Conservation (phyloP, 2,113 vertebrate genomes). For the Sebastes schlegelii region DNA sequence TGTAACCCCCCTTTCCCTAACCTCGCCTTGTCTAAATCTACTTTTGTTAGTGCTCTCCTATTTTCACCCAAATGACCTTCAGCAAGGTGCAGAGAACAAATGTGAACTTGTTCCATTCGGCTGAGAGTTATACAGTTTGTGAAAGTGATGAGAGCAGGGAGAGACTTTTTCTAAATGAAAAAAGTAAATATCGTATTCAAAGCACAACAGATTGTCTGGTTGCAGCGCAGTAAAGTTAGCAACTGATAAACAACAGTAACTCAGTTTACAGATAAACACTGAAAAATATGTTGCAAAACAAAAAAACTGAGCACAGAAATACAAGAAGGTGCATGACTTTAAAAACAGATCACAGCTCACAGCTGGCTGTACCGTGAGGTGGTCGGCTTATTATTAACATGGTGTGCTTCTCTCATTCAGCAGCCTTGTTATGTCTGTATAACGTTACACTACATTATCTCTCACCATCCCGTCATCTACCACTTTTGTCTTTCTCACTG, state of each 20-base stretch:
- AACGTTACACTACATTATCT: no score
- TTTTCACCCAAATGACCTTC: slow-evolving; percentile 19
- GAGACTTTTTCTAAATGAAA: not conserved
- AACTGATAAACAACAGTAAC: not conserved
- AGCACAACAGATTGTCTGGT: not conserved
- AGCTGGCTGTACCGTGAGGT: no score
- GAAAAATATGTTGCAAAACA: no score
- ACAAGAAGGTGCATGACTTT: no score
- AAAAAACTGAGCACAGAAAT: not conserved
- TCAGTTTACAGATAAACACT: not conserved
- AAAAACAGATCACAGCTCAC: not conserved
- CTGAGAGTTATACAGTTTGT: not conserved
- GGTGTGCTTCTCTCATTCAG: no score
- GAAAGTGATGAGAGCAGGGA: not conserved
- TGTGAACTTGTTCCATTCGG: not conserved
- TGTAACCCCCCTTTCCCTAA: not conserved
- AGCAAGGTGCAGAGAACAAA: slow-evolving; percentile 15
- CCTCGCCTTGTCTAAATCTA: not conserved
- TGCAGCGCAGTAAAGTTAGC: not conserved
- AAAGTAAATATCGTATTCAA: slow-evolving; percentile 7
- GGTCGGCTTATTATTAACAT: no score
- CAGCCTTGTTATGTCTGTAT: no score
- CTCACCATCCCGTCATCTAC: no score
- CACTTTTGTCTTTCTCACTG: no score
- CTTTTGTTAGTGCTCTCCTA: slow-evolving; percentile 11